Evolutionary conservation across 2,113 vertebrate genomes (phyloP), one percentile per base, ranked within the genome.

Genomic region (Ciconia boyciana): DNA sequence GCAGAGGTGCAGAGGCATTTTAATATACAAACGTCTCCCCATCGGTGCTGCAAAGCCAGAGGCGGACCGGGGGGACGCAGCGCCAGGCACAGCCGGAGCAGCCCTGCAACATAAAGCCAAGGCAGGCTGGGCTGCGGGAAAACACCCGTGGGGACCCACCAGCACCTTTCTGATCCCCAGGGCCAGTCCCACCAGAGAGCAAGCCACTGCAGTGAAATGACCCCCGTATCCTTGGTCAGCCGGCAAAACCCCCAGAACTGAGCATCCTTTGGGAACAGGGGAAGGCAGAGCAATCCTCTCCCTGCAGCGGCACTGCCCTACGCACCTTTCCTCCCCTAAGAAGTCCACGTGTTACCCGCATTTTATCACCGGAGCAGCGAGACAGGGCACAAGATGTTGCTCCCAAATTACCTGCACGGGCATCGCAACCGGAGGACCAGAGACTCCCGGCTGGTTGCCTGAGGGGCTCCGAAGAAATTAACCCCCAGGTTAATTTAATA

Each of bases 1-100:
- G 84, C 87, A 77, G 89, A 90, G 96, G 90, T 12, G 88, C 41
- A 19, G 54, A 74, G 90, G 90, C 77, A 61, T 91, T 94, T 81
- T 94, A 92, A 97, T 87, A 84, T 54, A 65, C 26, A 94, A 96
- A 94, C 48, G 20, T 70, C 93, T 94, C 93, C n/a, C 25, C 5
- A 0, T 5, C 2, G 0, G 44, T 20, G 21, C 46, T 58, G 74
- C 51, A 48, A 51, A 88, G 36, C 32, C 26, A 26, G 74, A 68
- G 48, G 16, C 2, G 16, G 39, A 4, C 6, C 2, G 7, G 36
- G 49, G 57, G n/a, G 29, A 69, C 11, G 57, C 4, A 10, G 86
- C 76, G 49, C 28, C 66, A 74, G 72, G 72, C 68, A 69, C 1
- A 5, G 49, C 31, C 16, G 0, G 65, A 89, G 69, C 88, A 79